Conservation (phyloP, 2,888 invertebrate species). For the Drosophila monieri region DNA sequence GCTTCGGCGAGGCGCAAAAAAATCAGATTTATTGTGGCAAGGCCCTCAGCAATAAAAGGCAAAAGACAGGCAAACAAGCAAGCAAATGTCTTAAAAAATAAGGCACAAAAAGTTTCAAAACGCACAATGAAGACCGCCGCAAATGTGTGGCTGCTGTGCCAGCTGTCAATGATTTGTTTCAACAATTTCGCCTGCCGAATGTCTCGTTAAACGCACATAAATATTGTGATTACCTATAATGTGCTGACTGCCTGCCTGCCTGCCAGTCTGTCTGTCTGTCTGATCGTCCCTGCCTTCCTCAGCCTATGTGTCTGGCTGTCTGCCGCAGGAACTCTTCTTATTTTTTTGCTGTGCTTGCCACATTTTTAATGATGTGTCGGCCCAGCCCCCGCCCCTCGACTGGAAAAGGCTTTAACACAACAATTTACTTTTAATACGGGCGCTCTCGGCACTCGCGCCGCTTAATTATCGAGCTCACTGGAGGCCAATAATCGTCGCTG, state of each 20-base stretch:
- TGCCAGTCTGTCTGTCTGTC: constrained; percentile 21
- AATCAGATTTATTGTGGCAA: constrained; percentile 9
- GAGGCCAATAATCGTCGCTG: constrained; percentile 60
- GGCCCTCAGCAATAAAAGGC: constrained; percentile 16
- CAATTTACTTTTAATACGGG: constrained; percentile 44
- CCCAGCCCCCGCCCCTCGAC: constrained; percentile 2
- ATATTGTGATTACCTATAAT: constrained; percentile 78
- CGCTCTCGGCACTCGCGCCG: constrained; percentile 31
- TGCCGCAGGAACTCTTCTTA: constrained; percentile 26
- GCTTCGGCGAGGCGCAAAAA: neutral
- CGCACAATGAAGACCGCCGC: constrained; percentile 40
- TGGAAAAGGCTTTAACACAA: constrained; percentile 40
- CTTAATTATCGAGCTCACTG: constrained; percentile 58
- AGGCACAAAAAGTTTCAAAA: constrained; percentile 21
- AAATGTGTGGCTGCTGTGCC: constrained; percentile 49
- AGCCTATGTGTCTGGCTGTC: constrained; percentile 30
- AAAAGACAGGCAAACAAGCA: constrained; percentile 20
- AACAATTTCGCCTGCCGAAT: constrained; percentile 65
- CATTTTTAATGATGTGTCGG: constrained; percentile 52
- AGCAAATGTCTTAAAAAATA: constrained; percentile 31
- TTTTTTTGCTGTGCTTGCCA: constrained; percentile 47
- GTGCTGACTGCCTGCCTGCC: constrained; percentile 56
- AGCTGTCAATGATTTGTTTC: constrained; percentile 77
- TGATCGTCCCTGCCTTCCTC: constrained; percentile 23
- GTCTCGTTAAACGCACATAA: constrained; percentile 77